Conservation (phyloP, 2,113 vertebrate genomes). For the Megaptera novaeangliae region DNA sequence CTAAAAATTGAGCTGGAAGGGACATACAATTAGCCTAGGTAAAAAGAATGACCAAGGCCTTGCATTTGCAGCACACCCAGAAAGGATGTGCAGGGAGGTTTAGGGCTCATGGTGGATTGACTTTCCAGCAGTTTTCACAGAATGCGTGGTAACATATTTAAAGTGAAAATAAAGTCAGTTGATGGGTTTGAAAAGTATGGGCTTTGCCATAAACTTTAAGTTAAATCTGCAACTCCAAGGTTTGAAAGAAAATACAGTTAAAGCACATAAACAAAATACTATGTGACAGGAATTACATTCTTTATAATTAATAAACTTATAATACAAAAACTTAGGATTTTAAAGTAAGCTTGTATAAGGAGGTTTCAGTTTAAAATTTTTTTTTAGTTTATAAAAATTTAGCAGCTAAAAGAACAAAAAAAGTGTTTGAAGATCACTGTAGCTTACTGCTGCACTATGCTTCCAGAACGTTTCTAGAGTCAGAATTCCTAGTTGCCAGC, state of each 20-base stretch:
- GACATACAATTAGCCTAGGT: neutral
- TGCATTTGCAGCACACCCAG: neutral
- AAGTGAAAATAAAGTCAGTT: neutral
- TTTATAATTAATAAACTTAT: neutral
- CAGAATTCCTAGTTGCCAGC: neutral
- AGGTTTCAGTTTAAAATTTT: neutral
- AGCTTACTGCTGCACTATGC: neutral
- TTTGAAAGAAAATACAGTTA: conserved; percentile 5
- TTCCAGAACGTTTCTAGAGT: neutral
- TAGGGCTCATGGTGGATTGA: neutral
- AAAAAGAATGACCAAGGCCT: neutral
- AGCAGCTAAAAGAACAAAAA: neutral
- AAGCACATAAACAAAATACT: neutral
- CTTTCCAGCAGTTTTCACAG: neutral
- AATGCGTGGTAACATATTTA: neutral
- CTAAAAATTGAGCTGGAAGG: neutral
- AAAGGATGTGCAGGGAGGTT: neutral
- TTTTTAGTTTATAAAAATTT: neutral
- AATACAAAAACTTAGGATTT: neutral
- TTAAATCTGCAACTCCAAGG: neutral
- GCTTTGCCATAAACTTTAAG: neutral
- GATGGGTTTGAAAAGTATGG: neutral
- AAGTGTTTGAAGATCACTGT: neutral
- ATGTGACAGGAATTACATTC: neutral
- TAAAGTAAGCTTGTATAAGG: neutral